phyloP scores from a whole-genome alignment of 2,113 vertebrate species.

The Herpetotheres cachinnans region DNA sequence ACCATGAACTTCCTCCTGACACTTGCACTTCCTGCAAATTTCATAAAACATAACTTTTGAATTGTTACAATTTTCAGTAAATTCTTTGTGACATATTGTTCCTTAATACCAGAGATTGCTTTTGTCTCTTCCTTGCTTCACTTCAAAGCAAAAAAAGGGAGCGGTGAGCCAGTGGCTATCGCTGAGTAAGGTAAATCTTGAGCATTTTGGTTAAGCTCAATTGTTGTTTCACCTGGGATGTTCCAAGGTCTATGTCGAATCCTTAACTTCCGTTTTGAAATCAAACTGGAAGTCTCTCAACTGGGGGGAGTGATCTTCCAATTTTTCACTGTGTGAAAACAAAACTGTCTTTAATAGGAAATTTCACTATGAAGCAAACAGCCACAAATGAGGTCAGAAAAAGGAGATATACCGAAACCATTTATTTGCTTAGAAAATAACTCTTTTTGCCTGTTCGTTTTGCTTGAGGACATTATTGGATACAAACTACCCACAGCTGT shows the following conservation, averaged over 20 bases:
- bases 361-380: background rate
- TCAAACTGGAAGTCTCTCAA: background rate
- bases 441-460: background rate
- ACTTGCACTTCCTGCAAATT: background rate
- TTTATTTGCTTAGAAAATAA: constrained; percentile 24
- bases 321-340: background rate
- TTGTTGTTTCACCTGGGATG: background rate
- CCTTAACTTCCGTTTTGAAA: background rate
- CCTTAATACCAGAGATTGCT: background rate
- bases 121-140: background rate
- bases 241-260: background rate
- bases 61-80: background rate
- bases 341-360: background rate
- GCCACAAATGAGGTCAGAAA: background rate
- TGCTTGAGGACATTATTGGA: background rate
- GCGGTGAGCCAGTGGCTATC: background rate
- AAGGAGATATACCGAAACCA: background rate
- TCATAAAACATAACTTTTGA: background rate
- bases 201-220: background rate
- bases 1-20: background rate
- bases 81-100: background rate
- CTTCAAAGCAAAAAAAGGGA: background rate
- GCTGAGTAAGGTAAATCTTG: background rate
- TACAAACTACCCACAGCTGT: background rate
- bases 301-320: background rate